phyloP scores from a whole-genome alignment of 2,888 invertebrate species.

The Nemotelus nigrinus region DNA sequence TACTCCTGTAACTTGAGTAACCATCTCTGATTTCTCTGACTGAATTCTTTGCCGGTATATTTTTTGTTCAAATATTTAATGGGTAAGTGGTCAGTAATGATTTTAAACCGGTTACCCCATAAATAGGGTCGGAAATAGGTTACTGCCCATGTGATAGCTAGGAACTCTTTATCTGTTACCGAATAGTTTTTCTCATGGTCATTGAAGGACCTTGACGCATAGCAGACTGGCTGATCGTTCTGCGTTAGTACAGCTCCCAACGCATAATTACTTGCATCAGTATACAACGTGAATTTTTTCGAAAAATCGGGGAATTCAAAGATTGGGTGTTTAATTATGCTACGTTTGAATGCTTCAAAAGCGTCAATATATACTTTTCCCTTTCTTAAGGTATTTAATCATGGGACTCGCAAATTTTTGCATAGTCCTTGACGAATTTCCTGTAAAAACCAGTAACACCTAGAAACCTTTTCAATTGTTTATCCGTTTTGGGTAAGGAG shows the following conservation, averaged over 20 bases:
- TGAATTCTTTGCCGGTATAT: conserved; percentile 23
- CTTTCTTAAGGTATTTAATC: conserved; percentile 33
- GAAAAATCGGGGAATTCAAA: conserved; percentile 50
- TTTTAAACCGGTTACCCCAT: conserved; percentile 13
- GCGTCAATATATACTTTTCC: conserved; percentile 4
- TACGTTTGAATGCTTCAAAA: neutral
- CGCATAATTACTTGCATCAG: conserved; percentile 49
- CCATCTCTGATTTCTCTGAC: conserved; percentile 11
- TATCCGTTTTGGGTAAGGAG: conserved; percentile 3
- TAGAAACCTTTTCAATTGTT: conserved; percentile 13
- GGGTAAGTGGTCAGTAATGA: conserved; percentile 6
- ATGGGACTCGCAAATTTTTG: conserved; percentile 21
- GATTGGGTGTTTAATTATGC: conserved; percentile 44
- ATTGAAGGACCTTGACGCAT: conserved; percentile 8
- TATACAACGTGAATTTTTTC: conserved; percentile 46
- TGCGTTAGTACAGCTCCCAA: conserved; percentile 29
- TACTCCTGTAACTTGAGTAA: conserved; percentile 24
- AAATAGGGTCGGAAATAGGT: conserved; percentile 33
- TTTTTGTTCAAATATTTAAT: conserved; percentile 16
- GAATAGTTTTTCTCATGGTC: conserved; percentile 26
- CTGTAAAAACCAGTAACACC: conserved; percentile 1
- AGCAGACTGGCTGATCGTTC: conserved; percentile 38
- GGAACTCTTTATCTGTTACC: conserved; percentile 21
- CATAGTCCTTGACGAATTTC: conserved; percentile 15
- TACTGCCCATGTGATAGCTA: conserved; percentile 25